Conservation (phyloP, 2,888 invertebrate genomes). For the Mongoloraphidia duomilia region DNA sequence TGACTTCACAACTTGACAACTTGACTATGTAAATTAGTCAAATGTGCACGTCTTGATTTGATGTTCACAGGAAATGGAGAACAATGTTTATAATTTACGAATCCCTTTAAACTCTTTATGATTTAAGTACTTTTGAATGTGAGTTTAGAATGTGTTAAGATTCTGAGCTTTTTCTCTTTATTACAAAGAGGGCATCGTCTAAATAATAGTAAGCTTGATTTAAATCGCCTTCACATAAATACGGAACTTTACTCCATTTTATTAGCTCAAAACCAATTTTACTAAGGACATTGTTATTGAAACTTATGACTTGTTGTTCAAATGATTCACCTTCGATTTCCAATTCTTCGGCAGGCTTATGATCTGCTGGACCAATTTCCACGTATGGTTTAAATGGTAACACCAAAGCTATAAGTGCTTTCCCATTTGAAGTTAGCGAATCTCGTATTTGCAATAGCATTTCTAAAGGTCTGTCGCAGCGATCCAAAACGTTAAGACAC, state of each 20-base stretch:
- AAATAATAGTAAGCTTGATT: slow-evolving; percentile 84
- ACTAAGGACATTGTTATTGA: slow-evolving; percentile 44
- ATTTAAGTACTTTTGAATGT: no score
- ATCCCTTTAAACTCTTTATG: no score
- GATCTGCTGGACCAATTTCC: slow-evolving; percentile 64
- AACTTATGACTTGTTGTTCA: slow-evolving; percentile 66
- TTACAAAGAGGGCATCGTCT: slow-evolving; percentile 77
- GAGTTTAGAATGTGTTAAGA: no score
- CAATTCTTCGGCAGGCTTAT: slow-evolving; percentile 54
- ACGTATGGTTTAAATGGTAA: slow-evolving; percentile 91
- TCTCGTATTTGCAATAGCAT: slow-evolving; percentile 61
- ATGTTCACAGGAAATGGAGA: no score
- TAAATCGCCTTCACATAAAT: slow-evolving; percentile 93
- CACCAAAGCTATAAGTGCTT: slow-evolving; percentile 77
- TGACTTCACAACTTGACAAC: no score
- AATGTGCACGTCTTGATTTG: no score
- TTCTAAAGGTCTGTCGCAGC: slow-evolving; percentile 72
- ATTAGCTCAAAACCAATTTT: slow-evolving; percentile 61
- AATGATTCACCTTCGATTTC: slow-evolving; percentile 52
- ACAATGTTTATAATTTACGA: no score
- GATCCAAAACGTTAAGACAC: slow-evolving; percentile 87
- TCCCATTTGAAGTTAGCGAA: slow-evolving; percentile 57
- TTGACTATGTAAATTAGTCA: no score
- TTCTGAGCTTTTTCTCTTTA: slow-evolving; percentile 32
- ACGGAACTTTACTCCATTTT: slow-evolving; percentile 83